These are phyloP conservation scores for Himalopsyche tibetana DNA, from an alignment of 2,888 invertebrate species.

Conservation along the genomic window DNA sequence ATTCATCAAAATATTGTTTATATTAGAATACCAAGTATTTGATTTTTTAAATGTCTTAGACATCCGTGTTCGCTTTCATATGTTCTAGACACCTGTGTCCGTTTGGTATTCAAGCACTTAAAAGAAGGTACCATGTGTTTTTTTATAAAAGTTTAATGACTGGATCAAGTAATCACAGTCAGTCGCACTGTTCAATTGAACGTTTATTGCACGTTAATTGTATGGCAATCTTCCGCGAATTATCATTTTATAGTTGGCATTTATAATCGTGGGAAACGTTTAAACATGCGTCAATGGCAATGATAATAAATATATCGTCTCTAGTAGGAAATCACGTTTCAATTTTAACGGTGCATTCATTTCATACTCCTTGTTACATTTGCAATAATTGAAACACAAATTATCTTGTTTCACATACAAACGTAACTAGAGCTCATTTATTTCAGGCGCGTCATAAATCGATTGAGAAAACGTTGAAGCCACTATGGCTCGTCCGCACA, in stretches of 20 bases:
- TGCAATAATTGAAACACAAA: conserved; percentile 42
- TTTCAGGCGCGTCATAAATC: conserved; percentile 39
- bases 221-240: neutral
- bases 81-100: too few relatives aligned
- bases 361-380: conserved; percentile 1
- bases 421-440: conserved; percentile 44
- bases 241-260: conserved; percentile 8
- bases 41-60: too few relatives aligned
- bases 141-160: neutral
- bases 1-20: too few relatives aligned
- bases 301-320: conserved; percentile 2
- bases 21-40: too few relatives aligned
- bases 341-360: conserved; percentile 18
- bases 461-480: conserved; percentile 36
- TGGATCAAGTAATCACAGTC: neutral
- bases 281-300: conserved; percentile 12
- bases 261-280: conserved; percentile 23
- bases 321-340: neutral
- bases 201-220: neutral
- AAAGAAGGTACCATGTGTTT: too few relatives aligned
- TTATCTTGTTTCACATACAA: conserved; percentile 16
- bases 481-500: neutral
- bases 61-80: too few relatives aligned
- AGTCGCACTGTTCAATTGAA: neutral
- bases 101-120: too few relatives aligned